Base-by-base conservation (phyloP, 2,888 invertebrate species). In the Halictus ligatus region DNA sequence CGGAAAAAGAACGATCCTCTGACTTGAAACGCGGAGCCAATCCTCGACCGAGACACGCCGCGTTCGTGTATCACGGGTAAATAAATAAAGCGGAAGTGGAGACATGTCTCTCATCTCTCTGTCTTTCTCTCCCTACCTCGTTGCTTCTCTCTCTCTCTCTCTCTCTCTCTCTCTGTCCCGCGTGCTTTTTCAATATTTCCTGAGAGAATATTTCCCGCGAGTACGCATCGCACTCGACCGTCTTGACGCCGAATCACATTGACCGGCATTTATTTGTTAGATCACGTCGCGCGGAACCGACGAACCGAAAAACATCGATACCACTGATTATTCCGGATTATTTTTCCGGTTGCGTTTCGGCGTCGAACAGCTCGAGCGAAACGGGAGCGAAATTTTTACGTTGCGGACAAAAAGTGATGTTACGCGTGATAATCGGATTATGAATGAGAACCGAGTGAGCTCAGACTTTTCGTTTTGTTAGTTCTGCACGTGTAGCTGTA, bases 211-310 rank as follows among this genome's bases (percentile, higher is more conserved):
- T 58, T 43, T 35, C 50, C 18, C 50, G 48, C 40, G 46, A 35
- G 13, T 72, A 29, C 35, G 15, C 58, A 25, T 13, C 12, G 21
- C 21, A 7, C 10, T 15, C 48, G 25, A 35, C 29, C 50, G 71
- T 83, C 75, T 79, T 43, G 58, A 12, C n/a, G 71, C 15, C 54
- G 83, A 83, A 58, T 76, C 64, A 81, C 76, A 60, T 50, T 58
- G 40, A 29, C n/a, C 21, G 54, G 72, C 46, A 73, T 83, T 81
- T 76, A 81, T 83, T 81, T 76, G 73, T 80, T 71, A 64, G 60
- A 40, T 25, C 35, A 43, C 67, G 40, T 43, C 46, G 60, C 21
- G 43, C 29, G 2, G 54, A 73, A 60, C n/a, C 35, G 48, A 69
- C 40, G 69, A 69, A 69, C 69, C 69, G 69, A 18, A 40, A 40